A percentile compares a stretch with the other conserved stretches of the same genome.
Evolutionary conservation across 2,113 vertebrate genomes (phyloP).

Genomic region (Pseudolaguvia tuberculata): DNA sequence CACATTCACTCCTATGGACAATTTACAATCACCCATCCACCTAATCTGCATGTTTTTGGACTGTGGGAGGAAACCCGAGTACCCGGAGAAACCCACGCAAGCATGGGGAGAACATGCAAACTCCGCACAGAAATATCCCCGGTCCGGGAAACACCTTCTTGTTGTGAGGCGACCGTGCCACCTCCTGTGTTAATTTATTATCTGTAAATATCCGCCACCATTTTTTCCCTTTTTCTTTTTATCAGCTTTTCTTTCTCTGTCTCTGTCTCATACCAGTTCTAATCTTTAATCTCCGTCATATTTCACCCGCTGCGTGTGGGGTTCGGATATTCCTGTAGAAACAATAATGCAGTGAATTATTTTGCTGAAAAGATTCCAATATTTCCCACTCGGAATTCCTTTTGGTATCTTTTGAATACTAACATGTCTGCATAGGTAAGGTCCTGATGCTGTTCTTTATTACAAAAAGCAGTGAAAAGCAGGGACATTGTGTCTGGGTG

Average conservation of each 20-base stretch:
- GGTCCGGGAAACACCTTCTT: no score
- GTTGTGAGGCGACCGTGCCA: no score
- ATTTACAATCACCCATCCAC: no score
- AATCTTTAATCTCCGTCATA: conserved; percentile 45
- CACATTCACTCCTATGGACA: no score
- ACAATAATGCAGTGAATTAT: conserved; percentile 47
- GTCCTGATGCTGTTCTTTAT: conserved; percentile 12
- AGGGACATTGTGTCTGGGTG: conserved; percentile 27
- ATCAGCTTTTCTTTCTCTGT: conserved; percentile 28
- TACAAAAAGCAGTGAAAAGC: not conserved
- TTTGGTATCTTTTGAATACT: conserved; percentile 36
- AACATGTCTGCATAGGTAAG: conserved; percentile 6
- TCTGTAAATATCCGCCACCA: conserved; percentile 20
- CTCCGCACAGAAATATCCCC: no score
- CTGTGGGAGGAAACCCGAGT: no score
- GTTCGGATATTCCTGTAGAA: conserved; percentile 7
- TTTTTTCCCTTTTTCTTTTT: conserved; percentile 8
- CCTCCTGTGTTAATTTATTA: conserved; percentile 9
- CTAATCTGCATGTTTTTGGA: no score
- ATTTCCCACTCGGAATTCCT: conserved; percentile 32
- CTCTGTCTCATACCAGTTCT: conserved; percentile 20
- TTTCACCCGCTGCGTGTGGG: conserved; percentile 34
- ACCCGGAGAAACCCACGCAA: no score
- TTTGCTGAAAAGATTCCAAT: conserved; percentile 28
- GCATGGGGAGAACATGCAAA: no score